phyloP scores from a whole-genome alignment of 2,797 vertebrate species.

The Pipistrellus pipistrellus region DNA sequence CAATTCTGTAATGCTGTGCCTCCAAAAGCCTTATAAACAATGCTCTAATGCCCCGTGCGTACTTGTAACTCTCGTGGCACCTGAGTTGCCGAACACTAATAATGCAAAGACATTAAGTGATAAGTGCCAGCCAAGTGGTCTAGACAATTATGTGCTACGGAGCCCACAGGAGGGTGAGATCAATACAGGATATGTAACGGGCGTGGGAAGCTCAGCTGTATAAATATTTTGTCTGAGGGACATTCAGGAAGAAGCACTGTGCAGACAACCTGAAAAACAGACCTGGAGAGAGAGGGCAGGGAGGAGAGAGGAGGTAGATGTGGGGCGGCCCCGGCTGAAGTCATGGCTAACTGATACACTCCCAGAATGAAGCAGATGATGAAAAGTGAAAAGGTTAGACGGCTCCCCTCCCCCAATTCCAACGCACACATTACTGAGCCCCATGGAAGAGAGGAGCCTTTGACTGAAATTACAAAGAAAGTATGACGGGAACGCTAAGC shows the following conservation, averaged over 20 bases:
- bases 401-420: not conserved
- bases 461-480: constrained; percentile 50
- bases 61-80: not conserved
- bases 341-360: not conserved
- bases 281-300: not conserved
- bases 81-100: not conserved
- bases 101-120: constrained; percentile 35
- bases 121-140: constrained; percentile 52
- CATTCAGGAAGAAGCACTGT: constrained; percentile 32
- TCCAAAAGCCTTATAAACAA: constrained; percentile 47
- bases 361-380: not conserved
- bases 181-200: constrained; percentile 42
- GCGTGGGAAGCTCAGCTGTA: constrained; percentile 3
- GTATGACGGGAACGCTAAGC: not conserved
- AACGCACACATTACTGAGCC: not conserved
- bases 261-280: constrained; percentile 35
- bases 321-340: not conserved
- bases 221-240: constrained; percentile 65
- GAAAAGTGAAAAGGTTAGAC: not conserved
- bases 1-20: not conserved
- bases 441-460: not conserved
- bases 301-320: not conserved
- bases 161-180: constrained; percentile 11
- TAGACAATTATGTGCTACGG: constrained; percentile 22
- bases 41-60: constrained; percentile 24